Conservation (phyloP, 2,797 vertebrate species). For the Myioborus miniatus region DNA sequence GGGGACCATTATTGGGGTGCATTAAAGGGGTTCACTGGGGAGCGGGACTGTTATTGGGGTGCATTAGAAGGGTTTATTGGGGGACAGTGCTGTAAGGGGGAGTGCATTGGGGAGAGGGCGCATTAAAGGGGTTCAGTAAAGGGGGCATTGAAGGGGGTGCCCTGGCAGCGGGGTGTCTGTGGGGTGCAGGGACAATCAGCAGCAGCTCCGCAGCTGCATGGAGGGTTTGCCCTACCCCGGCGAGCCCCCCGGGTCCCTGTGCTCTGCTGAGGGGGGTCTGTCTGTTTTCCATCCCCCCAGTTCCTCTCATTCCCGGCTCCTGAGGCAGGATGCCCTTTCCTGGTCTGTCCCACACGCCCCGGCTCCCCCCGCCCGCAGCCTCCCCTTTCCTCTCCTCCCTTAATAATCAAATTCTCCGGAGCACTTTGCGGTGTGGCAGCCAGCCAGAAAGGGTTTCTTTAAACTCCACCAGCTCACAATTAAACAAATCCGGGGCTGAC, state of each 20-base stretch:
- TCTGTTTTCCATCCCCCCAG: background rate
- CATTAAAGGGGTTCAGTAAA: background rate
- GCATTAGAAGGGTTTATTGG: background rate
- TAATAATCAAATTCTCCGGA: conserved; percentile 75
- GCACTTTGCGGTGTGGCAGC: conserved; percentile 78
- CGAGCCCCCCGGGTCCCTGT: background rate
- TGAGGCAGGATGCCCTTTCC: background rate
- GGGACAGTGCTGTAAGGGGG: background rate
- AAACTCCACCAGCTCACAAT: conserved; percentile 76
- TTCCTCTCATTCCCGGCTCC: background rate
- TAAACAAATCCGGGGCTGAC: conserved; percentile 74
- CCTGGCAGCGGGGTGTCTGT: fast-evolving
- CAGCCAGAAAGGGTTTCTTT: conserved; percentile 77
- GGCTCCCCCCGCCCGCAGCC: background rate
- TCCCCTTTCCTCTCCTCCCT: conserved; percentile 33
- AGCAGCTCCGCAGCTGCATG: background rate
- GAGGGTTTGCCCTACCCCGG: conserved; percentile 66
- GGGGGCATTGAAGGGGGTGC: background rate
- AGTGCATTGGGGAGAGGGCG: background rate
- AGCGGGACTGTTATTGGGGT: background rate
- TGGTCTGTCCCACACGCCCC: background rate
- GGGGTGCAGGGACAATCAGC: conserved; percentile 17
- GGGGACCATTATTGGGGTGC: background rate
- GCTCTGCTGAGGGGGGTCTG: background rate
- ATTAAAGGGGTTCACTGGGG: background rate